Conservation (phyloP, 2,888 invertebrate genomes). For the Parnassius mnemosyne region DNA sequence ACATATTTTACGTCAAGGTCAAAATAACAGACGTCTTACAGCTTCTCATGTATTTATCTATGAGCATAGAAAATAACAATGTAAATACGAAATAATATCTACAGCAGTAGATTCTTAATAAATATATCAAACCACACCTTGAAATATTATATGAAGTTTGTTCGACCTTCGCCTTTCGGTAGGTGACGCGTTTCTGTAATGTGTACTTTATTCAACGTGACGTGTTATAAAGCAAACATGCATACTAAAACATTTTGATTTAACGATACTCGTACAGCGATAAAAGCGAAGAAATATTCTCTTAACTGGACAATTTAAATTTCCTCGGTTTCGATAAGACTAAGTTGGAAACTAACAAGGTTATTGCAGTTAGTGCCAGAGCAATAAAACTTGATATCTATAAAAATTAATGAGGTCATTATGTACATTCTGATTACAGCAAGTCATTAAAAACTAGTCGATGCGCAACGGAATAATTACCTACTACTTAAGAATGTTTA, state of each 20-base stretch:
- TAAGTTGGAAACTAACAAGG: not conserved
- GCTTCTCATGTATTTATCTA: not conserved
- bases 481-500: constrained; percentile 17
- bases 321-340: not conserved
- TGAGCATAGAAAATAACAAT: constrained; percentile 20
- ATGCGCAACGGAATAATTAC: constrained; percentile 21
- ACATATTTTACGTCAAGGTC: constrained; percentile 16
- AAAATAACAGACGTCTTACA: constrained; percentile 13
- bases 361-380: constrained; percentile 6
- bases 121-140: constrained; percentile 43
- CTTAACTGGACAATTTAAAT: not conserved
- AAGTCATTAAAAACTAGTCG: constrained; percentile 19
- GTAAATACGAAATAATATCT: constrained; percentile 37
- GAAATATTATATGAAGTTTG: constrained; percentile 54
- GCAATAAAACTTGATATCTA: constrained; percentile 6
- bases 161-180: constrained; percentile 58
- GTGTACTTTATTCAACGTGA: constrained; percentile 44
- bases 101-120: constrained; percentile 35
- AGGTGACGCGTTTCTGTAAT: constrained; percentile 48
- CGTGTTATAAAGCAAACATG: constrained; percentile 44
- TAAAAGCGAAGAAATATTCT: too few species aligned
- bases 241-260: constrained; percentile 11
- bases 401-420: constrained; percentile 15
- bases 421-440: constrained; percentile 11
- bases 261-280: not conserved